Base-by-base conservation (phyloP, 2,113 vertebrate genomes). In the Notarius lentiginosus region DNA sequence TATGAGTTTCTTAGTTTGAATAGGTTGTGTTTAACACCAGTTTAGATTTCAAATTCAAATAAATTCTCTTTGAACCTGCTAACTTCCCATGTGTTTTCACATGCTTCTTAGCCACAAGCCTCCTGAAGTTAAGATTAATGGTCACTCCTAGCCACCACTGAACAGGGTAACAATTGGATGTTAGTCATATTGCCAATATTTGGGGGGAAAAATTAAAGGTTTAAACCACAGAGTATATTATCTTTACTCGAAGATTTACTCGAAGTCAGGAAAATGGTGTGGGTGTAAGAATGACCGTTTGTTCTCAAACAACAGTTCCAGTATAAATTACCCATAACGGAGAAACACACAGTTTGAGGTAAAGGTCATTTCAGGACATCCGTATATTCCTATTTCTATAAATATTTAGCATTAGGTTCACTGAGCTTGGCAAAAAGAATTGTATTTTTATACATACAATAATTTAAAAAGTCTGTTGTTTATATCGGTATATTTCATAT, bases 181-280 rank as follows among this genome's bases (percentile, higher is more conserved):
- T 66, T 82, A 58, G 14, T 53, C 66, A 27, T 55, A 80, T 51
- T 30, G 56, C 87, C 84, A 86, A 51, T 82, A 84, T 84, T 81
- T 84, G 20, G 49, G 47, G 79, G 75, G 34, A 88, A 86, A 76
- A 58, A 34, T 79, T 84, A 72, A 76, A 65, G 56, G 60, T 86
- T 84, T 82, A 88, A 61, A 84, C 87, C 85, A 60, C 70, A 58
- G 60, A 84, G 87, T 88, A 88, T 90, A 90, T 88, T 88, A 83
- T 88, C 79, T 87, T 86, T 87, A 82, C 79, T 75, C 70, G 9
- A 30, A 85, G 77, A 87, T 88, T 84, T 90, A 90, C 80, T 87
- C 61, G 72, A 88, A 83, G 80, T 84, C 75, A 86, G 84, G 87
- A 88, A 88, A 90, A 88, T 87, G 77, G 82, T 8, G 14, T 85